Base-by-base conservation (phyloP, 2,797 vertebrate genomes). In the Syncerus caffer region DNA sequence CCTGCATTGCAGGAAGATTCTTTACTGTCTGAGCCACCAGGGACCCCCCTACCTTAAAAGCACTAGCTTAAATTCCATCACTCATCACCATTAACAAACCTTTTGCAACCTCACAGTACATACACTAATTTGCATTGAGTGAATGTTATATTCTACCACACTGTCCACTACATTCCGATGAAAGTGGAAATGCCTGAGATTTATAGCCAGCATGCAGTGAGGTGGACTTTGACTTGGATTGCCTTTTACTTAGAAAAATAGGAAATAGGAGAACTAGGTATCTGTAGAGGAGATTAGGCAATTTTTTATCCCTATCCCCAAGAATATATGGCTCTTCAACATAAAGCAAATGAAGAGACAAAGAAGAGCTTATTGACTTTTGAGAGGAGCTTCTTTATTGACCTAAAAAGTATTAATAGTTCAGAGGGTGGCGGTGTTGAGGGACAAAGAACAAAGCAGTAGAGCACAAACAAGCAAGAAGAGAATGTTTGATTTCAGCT, bases 381-480 rank as follows among this genome's bases (percentile, higher is more conserved):
- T 53, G 93, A 90, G 64, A 93, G 53, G 64, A 96, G 57, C 17
- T 97, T 94, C 31, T 83, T 71, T 67, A 42, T 94, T 94, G 64
- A 93, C 93, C 97, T 98, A 34, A 95, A 34, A 95, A 95, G 51
- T 82, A 89, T 60, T 95, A 91, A 38, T 0, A 3, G 74, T 45
- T 95, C 85, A 62, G 85, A 79, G 64, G 17, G 31, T 60, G 0
- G 80, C 16, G 84, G 6, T 45, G 71, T 0, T 84, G n/a, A 67
- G 29, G 8, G 11, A 8, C 8, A 29, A 82, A 96, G 94, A 89
- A 97, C 89, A 98, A 85, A 98, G 92, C 98, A 45, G 25, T 89
- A 97, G 80, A 97, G 83, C 64, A 3, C 6, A 85, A 97, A 97
- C 97, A 97, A 97, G 89, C 95, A 89, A 97, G 96, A 96, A 97